These are phyloP conservation scores for Polydrusus pterygomalis DNA, from an alignment of 2,888 invertebrate species.

Conservation along the genomic window DNA sequence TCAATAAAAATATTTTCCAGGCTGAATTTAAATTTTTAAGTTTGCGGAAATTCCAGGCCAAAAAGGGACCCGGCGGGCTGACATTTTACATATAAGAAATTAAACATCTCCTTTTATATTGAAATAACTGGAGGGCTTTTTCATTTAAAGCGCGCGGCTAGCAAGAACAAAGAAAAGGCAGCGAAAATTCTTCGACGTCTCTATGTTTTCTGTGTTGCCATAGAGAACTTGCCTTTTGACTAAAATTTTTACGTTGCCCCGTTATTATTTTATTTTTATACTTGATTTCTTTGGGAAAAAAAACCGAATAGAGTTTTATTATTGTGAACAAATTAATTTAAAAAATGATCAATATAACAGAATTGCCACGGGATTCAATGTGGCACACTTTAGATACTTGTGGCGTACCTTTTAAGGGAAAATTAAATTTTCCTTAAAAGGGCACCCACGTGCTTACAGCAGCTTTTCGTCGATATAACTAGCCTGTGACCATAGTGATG, in stretches of 20 bases:
- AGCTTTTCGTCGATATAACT: no score
- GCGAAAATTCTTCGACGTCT: conserved; percentile 39
- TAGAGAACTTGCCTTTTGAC: conserved; percentile 36
- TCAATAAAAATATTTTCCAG: neutral
- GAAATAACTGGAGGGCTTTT: conserved; percentile 55
- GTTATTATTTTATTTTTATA: conserved; percentile 33
- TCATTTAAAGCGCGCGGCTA: conserved; percentile 50
- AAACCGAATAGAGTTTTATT: no score
- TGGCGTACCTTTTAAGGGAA: no score
- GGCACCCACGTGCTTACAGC: no score
- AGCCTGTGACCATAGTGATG: no score
- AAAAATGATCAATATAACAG: no score
- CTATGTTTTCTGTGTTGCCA: conserved; percentile 37
- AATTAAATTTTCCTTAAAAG: no score
- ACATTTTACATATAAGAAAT: conserved; percentile 55
- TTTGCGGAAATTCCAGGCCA: neutral
- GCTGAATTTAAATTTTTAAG: conserved; percentile 9
- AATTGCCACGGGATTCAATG: no score
- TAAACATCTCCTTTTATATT: conserved; percentile 56
- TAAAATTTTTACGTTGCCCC: conserved; percentile 24
- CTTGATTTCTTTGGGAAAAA: conserved; percentile 17
- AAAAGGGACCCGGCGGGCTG: conserved; percentile 18
- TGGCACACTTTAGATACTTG: no score
- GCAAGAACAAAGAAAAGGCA: conserved; percentile 49
- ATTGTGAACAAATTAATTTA: no score